Evolutionary conservation across 2,113 vertebrate species (phyloP).

Genomic region (Rhinogobius similis): DNA sequence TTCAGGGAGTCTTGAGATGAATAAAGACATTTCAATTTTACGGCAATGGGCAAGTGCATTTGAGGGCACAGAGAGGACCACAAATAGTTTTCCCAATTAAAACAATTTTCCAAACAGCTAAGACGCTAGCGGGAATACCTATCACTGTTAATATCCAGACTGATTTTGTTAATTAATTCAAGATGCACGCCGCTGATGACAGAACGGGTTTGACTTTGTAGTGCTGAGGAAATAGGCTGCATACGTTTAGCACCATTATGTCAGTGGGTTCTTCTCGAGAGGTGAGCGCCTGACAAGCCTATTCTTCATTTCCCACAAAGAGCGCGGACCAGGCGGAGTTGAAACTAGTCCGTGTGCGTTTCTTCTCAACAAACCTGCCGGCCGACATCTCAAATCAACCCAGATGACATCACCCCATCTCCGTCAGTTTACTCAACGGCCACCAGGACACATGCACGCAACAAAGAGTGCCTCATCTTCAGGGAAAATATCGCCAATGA

Average conservation of each 20-base stretch:
- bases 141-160: constrained; percentile 1
- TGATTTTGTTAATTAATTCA: constrained; percentile 2
- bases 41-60: constrained; percentile 2
- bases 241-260: constrained; percentile 29
- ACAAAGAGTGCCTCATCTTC: constrained; percentile 46
- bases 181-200: constrained; percentile 3
- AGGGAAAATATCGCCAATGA: constrained; percentile 26
- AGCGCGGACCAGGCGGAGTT: background rate
- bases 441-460: constrained; percentile 3
- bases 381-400: constrained; percentile 34
- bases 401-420: constrained; percentile 28
- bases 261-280: constrained; percentile 21
- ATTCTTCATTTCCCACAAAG: constrained; percentile 8
- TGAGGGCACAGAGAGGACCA: background rate
- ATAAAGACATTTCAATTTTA: constrained; percentile 4
- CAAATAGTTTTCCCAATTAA: background rate
- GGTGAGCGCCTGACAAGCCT: constrained; percentile 14
- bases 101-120: background rate
- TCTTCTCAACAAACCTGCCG: constrained; percentile 14
- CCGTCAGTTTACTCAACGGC: constrained; percentile 22
- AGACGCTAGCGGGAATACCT: background rate
- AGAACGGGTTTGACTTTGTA: constrained; percentile 30
- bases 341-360: constrained; percentile 9
- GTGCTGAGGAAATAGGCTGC: constrained; percentile 27
- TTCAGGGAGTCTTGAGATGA: background rate